Evolutionary conservation across 1,140 invertebrate species (phyloP).

Genomic region (Drosophila teissieri): DNA sequence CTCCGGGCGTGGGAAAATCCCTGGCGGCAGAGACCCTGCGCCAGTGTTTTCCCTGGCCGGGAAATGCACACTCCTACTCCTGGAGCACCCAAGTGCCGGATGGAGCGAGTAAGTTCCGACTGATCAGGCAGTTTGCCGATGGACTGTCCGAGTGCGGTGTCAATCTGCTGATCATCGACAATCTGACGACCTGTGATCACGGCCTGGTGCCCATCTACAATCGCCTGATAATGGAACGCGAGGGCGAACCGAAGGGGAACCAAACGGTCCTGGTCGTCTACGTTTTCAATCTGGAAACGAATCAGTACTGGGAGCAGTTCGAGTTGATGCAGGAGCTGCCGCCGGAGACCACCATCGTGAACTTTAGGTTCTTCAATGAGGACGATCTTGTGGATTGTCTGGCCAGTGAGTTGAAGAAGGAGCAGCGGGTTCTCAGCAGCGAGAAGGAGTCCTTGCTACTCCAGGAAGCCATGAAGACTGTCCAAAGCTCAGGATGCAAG

Average conservation of each 20-base stretch:
- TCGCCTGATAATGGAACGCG: conserved; percentile 51
- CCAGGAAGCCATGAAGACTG: conserved; percentile 26
- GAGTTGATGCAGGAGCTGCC: conserved; percentile 64
- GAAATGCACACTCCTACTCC: conserved; percentile 68
- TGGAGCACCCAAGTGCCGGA: conserved; percentile 69
- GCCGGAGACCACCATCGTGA: conserved; percentile 53
- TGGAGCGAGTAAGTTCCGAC: conserved; percentile 55
- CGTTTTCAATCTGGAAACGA: conserved; percentile 55
- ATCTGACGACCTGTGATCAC: conserved; percentile 59
- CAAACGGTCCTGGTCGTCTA: conserved; percentile 68
- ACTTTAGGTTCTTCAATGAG: conserved; percentile 50
- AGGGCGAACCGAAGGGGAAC: conserved; percentile 26
- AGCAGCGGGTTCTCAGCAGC: conserved; percentile 31
- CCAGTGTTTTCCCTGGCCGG: conserved; percentile 67
- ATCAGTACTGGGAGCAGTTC: conserved; percentile 60
- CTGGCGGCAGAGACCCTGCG: conserved; percentile 38
- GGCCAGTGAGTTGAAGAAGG: conserved; percentile 37
- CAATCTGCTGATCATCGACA: conserved; percentile 72
- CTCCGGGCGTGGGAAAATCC: conserved; percentile 68
- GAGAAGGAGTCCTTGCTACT: conserved; percentile 27
- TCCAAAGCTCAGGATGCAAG: conserved; percentile 57
- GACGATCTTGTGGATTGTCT: conserved; percentile 65
- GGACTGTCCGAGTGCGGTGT: conserved; percentile 63
- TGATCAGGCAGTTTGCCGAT: conserved; percentile 57
- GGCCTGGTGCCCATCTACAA: conserved; percentile 60